phyloP scores from a whole-genome alignment of 1,140 invertebrate genomes.

The Lithobius niger region DNA sequence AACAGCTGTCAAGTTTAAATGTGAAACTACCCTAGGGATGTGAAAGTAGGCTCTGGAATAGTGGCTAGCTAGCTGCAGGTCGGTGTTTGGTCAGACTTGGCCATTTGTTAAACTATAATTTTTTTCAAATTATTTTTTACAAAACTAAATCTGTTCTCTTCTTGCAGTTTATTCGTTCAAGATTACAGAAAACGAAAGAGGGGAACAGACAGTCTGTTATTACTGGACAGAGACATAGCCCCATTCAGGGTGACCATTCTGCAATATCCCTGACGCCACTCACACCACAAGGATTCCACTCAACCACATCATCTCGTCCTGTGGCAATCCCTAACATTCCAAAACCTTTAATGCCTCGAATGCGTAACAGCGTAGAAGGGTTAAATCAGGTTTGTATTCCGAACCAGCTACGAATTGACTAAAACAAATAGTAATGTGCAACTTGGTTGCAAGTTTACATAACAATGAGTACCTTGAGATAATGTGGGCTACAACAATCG shows the following conservation, averaged over 20 bases:
- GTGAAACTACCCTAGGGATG: no score
- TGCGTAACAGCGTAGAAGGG: conserved; percentile 68
- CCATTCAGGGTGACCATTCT: conserved; percentile 26
- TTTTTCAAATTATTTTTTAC: conserved; percentile 15
- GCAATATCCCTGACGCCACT: conserved; percentile 24
- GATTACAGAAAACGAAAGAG: conserved; percentile 27
- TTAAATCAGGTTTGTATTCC: conserved; percentile 46
- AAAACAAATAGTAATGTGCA: no score
- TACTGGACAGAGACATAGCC: conserved; percentile 24
- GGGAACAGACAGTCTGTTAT: conserved; percentile 22
- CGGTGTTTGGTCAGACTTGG: no score
- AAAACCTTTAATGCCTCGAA: conserved; percentile 40
- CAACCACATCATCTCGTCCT: conserved; percentile 15
- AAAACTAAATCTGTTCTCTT: not conserved
- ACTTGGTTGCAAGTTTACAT: no score
- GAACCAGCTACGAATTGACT: not conserved
- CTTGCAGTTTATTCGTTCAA: conserved; percentile 20
- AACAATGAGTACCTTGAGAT: no score
- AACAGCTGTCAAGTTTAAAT: no score
- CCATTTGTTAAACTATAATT: conserved; percentile 15
- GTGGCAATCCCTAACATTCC: conserved; percentile 38
- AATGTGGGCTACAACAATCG: no score
- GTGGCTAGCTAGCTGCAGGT: no score
- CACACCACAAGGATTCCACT: conserved; percentile 8
- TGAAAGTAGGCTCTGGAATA: no score